Evolutionary conservation across 2,797 vertebrate species (phyloP).

Genomic region (Brachyalestes nurse): DNA sequence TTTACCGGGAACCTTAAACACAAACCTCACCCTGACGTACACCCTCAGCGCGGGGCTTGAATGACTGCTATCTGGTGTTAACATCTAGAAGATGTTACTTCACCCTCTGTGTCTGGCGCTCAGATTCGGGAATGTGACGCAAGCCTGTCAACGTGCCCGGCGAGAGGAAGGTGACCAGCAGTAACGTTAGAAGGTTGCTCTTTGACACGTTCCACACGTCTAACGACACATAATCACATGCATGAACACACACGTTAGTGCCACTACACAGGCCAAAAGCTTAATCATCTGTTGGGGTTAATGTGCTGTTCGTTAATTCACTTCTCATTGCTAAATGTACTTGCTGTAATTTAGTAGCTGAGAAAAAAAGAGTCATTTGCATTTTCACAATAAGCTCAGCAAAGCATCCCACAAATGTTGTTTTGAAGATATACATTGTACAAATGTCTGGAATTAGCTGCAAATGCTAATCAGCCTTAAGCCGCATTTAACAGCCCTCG

Average conservation of each 20-base stretch:
- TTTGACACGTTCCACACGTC: constrained; percentile 31
- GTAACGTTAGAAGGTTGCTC: not conserved
- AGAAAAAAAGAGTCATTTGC: not conserved
- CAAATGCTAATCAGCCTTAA: constrained; percentile 33
- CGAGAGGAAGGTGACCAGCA: not conserved
- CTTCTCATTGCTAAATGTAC: not conserved
- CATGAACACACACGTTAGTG: constrained; percentile 1
- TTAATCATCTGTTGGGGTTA: constrained; percentile 7
- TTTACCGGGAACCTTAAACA: constrained; percentile 23
- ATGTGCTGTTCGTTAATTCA: constrained; percentile 11
- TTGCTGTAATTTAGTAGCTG: constrained; percentile 14
- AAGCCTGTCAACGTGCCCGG: not conserved
- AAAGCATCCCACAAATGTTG: constrained; percentile 5
- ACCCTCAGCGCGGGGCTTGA: not conserved
- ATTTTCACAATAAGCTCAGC: constrained; percentile 17
- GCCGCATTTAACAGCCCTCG: constrained; percentile 18
- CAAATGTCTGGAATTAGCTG: constrained; percentile 31
- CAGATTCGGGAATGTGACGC: constrained; percentile 18
- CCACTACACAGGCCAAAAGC: not conserved
- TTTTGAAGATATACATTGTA: constrained; percentile 18
- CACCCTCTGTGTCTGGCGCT: not conserved
- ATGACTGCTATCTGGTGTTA: constrained; percentile 28
- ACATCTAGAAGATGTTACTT: constrained; percentile 1
- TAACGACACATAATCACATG: constrained; percentile 31
- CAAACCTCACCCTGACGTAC: constrained; percentile 12